phyloP scores from a whole-genome alignment of 2,797 vertebrate genomes.

The Acrocephalus scirpaceus region DNA sequence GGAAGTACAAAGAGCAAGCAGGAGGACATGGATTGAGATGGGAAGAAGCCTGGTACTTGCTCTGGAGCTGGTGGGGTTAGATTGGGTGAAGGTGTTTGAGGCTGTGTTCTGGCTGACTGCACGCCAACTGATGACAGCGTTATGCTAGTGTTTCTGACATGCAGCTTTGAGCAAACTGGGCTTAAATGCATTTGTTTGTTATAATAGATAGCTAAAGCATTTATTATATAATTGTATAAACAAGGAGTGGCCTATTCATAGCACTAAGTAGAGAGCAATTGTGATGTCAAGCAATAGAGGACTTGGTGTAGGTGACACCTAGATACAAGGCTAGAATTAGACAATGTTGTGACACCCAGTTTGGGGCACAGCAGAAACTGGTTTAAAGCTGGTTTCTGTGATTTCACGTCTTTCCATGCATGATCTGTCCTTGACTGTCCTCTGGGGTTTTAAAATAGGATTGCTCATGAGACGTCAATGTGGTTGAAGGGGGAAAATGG shows the following conservation, averaged over 20 bases:
- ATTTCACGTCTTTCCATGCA: background rate
- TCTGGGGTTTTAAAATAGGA: background rate
- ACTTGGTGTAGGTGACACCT: background rate
- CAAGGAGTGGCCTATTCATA: background rate
- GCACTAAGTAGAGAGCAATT: background rate
- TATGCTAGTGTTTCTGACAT: background rate
- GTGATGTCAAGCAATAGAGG: background rate
- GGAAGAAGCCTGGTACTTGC: accelerated
- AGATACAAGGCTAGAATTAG: background rate
- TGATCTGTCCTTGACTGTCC: background rate
- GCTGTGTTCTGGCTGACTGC: background rate
- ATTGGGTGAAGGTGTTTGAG: background rate
- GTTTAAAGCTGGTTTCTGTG: background rate
- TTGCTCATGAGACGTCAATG: background rate
- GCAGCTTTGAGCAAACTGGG: background rate
- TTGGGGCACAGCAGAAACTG: background rate
- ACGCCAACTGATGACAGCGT: accelerated
- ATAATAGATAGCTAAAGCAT: background rate
- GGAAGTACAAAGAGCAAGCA: background rate
- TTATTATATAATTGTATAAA: background rate
- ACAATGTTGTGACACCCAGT: background rate
- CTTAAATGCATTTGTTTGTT: background rate
- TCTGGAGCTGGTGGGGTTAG: background rate
- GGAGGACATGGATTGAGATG: background rate
- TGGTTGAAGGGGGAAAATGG: background rate